Percentiles rank a stretch among this genome's conserved stretches.
phyloP scores from a whole-genome alignment of 92 coral and sea anemone species.

The Bergia sp. region DNA sequence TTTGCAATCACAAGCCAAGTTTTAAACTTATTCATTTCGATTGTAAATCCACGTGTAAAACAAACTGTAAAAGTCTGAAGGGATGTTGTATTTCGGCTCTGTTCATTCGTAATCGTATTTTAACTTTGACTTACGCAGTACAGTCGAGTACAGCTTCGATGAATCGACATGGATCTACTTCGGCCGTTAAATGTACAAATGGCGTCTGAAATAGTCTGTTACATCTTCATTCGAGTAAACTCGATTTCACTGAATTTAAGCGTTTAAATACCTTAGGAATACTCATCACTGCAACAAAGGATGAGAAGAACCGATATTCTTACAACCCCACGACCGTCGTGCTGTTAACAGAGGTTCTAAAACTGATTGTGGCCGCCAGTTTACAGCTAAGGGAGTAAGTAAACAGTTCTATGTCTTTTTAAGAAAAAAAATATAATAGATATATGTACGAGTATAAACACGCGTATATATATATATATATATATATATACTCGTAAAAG shows the following conservation, averaged over 20 bases:
- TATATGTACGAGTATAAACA: too few relatives aligned
- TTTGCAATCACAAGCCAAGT: background rate
- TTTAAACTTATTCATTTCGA: background rate
- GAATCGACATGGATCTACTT: background rate
- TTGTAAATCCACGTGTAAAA: background rate
- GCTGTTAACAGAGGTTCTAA: slow-evolving; percentile 79
- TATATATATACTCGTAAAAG: too few relatives aligned
- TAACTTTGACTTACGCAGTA: too few relatives aligned
- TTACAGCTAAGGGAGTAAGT: slow-evolving; percentile 94
- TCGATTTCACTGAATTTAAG: background rate
- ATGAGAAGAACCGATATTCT: slow-evolving; percentile 69
- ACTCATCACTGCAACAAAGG: slow-evolving; percentile 90
- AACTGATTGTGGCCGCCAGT: slow-evolving; percentile 73
- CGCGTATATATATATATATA: too few relatives aligned
- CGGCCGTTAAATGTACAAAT: background rate
- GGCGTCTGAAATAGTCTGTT: background rate
- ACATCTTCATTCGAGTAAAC: slow-evolving; percentile 12
- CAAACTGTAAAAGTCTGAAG: background rate
- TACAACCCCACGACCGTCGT: slow-evolving; percentile 94
- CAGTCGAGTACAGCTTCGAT: background rate
- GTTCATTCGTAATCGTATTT: too few relatives aligned
- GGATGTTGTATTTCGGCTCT: too few relatives aligned
- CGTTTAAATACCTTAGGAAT: slow-evolving; percentile 62
- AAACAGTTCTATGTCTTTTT: background rate
- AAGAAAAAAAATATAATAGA: too few relatives aligned